Evolutionary conservation across 1,140 invertebrate genomes (phyloP), one percentile per base, ranked within the genome.

Genomic region (Orussus abietinus): DNA sequence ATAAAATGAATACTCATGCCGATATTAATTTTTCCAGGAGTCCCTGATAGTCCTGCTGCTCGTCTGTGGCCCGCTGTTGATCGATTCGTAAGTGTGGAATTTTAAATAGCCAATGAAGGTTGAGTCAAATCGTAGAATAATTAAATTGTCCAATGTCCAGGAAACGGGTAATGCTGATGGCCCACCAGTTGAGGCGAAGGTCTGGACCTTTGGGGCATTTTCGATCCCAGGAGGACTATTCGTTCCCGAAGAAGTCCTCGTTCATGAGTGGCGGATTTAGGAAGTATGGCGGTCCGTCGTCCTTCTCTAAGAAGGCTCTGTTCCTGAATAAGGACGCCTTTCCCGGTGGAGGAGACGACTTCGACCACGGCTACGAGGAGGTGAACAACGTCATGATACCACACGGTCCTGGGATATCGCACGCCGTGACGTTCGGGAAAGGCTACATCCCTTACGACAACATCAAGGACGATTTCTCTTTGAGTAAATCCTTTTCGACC

Each of bases 381-480:
- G 42, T 64, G 4, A 62, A 67, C 18, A 55, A 72, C 13, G 42
- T 64, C 1, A 32, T 45, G 0, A 38, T 68, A 37, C 64, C 66
- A 2, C 47, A 66, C 11, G 56, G 64, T 0, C 69, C 69, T 38
- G 57, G 53, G 2, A 46, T 66, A 18, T 45, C 19, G 35, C 58
- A 64, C 26, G 50, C 45, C 3, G 31, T 65, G 2, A 38, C 59
- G 1, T 69, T 51, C 15, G 63, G 66, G 0, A 61, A 61, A 17
- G 66, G 62, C 13, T 69, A 69, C 14, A 43, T 69, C 0, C 64
- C 66, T 3, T 67, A 65, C 25, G 59, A 57, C 3, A 51, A 49
- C 11, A 20, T 57, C 15, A 62, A 64, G 17, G 40, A 49, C 19
- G 53, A 45, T 15, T 53, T 55, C 2, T 45, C 57, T n/a, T n/a